Conservation (phyloP, 2,113 vertebrate species). For the Ammodytes marinus region DNA sequence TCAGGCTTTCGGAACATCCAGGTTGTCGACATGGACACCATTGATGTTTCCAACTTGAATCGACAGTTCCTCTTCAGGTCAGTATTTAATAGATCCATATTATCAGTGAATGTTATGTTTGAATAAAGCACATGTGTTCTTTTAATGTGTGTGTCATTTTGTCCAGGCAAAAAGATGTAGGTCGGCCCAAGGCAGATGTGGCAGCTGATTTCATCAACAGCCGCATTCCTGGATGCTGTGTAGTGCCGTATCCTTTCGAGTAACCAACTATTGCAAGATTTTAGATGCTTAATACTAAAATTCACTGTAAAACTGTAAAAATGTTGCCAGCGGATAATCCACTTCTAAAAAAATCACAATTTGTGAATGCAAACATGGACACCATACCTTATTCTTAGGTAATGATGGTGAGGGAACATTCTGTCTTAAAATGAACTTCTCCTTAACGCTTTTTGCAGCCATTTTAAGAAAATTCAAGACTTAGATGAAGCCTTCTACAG, state of each 20-base stretch:
- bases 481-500: conserved; percentile 93
- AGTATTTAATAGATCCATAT: conserved; percentile 62
- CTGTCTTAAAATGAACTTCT: conserved; percentile 40
- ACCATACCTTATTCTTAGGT: not conserved
- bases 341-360: not conserved
- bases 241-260: conserved; percentile 92
- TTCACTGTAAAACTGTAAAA: not conserved
- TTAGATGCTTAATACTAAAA: not conserved
- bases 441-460: conserved; percentile 87
- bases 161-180: conserved; percentile 91
- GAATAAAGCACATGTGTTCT: not conserved
- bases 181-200: conserved; percentile 93
- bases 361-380: not conserved
- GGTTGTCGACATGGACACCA: conserved; percentile 96
- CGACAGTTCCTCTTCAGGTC: conserved; percentile 96
- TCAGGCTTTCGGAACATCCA: conserved; percentile 94
- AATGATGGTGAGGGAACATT: not conserved
- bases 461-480: conserved; percentile 97
- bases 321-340: not conserved
- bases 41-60: conserved; percentile 95
- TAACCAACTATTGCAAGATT: not conserved
- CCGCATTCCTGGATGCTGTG: conserved; percentile 90
- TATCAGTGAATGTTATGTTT: not conserved
- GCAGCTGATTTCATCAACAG: conserved; percentile 94
- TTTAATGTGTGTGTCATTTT: conserved; percentile 41